These are phyloP conservation scores for Scaptomyza montana DNA, from an alignment of 1,140 invertebrate genomes.

Conservation along the genomic window DNA sequence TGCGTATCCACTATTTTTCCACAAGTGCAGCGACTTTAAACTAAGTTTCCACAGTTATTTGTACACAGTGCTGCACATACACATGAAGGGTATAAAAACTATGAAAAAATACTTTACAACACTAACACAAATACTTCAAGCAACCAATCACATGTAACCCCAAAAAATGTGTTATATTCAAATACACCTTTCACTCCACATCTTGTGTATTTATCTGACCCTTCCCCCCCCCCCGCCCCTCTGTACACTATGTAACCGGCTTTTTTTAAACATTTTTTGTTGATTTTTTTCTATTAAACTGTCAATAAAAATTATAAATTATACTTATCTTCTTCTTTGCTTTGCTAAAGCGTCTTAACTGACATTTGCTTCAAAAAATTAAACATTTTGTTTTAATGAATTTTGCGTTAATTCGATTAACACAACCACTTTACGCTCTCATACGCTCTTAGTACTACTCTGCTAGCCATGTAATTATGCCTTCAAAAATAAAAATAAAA, in stretches of 20 bases:
- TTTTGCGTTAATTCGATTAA: constrained; percentile 21
- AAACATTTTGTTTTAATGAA: neutral
- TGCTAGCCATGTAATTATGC: constrained; percentile 74
- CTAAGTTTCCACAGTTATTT: neutral
- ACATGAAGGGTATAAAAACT: constrained; percentile 77
- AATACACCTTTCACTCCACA: constrained; percentile 30
- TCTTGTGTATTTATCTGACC: constrained; percentile 13
- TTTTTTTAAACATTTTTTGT: constrained; percentile 29
- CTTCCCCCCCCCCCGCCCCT: neutral
- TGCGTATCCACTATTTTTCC: constrained; percentile 4
- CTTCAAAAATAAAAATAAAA: constrained; percentile 22
- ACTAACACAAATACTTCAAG: constrained; percentile 18
- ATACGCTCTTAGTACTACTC: constrained; percentile 76
- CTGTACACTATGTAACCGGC: constrained; percentile 58
- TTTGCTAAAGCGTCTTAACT: constrained; percentile 19
- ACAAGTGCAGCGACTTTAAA: neutral
- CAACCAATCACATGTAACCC: constrained; percentile 42
- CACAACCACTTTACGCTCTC: constrained; percentile 42
- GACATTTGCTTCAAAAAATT: constrained; percentile 7
- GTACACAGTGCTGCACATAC: constrained; percentile 3
- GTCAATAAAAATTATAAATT: constrained; percentile 9
- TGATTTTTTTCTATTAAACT: neutral
- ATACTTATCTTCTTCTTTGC: constrained; percentile 10
- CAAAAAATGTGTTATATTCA: constrained; percentile 43
- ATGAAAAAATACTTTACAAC: constrained; percentile 45